Evolutionary conservation across 2,888 invertebrate species (phyloP), one percentile per base, ranked within the genome.

Genomic region (Torymus tubicola): DNA sequence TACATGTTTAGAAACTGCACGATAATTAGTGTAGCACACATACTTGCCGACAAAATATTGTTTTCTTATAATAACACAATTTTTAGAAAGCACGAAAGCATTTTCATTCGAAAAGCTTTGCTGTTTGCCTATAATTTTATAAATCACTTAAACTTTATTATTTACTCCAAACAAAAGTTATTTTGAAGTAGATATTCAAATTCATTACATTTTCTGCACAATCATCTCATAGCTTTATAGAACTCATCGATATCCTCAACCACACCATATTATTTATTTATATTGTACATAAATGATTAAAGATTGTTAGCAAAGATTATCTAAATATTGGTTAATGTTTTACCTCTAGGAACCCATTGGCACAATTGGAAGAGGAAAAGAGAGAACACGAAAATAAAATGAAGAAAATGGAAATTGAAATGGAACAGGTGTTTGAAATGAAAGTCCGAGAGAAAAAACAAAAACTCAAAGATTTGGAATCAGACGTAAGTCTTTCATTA

Each of bases 391-490:
- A 98, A 90, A 93, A 95, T 84, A 98, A 98, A 91, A 97, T 99
- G 96, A 98, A 98, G 92, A 98, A 98, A 91, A 98, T 98, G 97
- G 99, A 99, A 91, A 95, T 95, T 61, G 99, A 99, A 91, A 98
- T 99, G 98, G 99, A 99, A 90, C 98, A 98, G 92, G 99, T 99
- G 84, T 99, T 99, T 91, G 98, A 99, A 91, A 97, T 97, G 95
- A 99, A 99, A 92, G 99, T 97, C 70, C 94, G 96, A 88, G 99
- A 99, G 91, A 98, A 99, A 92, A 96, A 96, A 89, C 97, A 97
- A 88, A 98, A 98, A 91, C 93, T 99, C 86, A 97, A 97, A 92
- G 98, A 99, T 91, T 97, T 98, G 0, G 99, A 99, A 91, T 93
- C 95, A 84, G 98, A 99, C 88, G 94, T 94, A 90, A 92, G 82